Evolutionary conservation across 2,888 invertebrate genomes (phyloP).

Genomic region (Globia sparganii): DNA sequence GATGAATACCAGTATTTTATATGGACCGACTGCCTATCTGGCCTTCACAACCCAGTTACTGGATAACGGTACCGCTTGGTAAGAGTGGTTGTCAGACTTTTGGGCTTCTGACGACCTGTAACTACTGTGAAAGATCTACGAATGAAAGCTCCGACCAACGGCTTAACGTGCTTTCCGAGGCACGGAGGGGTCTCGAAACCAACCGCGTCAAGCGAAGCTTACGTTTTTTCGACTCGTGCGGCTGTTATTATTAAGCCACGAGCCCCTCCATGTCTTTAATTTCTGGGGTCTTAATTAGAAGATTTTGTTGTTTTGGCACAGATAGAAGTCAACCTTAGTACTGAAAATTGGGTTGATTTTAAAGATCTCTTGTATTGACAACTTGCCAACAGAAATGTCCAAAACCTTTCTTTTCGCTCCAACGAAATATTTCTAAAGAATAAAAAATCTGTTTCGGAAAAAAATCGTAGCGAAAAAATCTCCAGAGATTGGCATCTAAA

Average conservation of each 20-base stretch:
- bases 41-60: background rate
- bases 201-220: background rate
- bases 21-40: background rate
- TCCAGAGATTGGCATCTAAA: background rate
- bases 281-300: background rate
- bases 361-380: slow-evolving; percentile 21
- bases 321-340: background rate
- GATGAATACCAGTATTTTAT: background rate
- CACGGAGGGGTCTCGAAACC: background rate
- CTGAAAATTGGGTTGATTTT: slow-evolving; percentile 10
- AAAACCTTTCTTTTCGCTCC: background rate
- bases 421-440: slow-evolving; percentile 9
- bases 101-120: background rate
- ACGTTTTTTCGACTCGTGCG: background rate
- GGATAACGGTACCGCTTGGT: background rate
- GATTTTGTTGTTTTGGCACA: background rate
- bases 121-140: background rate
- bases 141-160: background rate
- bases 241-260: background rate
- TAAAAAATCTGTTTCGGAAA: background rate
- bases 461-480: background rate
- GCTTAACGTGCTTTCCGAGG: background rate
- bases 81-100: background rate
- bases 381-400: slow-evolving; percentile 13
- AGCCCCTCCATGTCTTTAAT: background rate